These are phyloP conservation scores for Dryoscopus gambensis DNA, from an alignment of 2,113 vertebrate genomes.

Conservation along the genomic window DNA sequence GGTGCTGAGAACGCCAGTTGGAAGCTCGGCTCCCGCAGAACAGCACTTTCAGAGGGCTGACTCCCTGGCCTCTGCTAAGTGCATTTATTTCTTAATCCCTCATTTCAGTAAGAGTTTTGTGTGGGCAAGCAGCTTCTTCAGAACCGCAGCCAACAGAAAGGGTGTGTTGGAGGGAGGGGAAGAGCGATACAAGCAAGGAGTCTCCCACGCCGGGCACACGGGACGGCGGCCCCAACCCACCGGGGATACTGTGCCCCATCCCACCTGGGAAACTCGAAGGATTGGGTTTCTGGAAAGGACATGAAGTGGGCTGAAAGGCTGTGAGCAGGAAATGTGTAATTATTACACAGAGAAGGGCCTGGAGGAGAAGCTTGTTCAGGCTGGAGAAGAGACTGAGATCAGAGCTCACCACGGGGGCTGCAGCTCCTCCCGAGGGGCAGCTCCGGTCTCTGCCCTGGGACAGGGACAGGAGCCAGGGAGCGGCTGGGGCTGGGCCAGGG, in stretches of 20 bases:
- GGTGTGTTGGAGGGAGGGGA: conserved; percentile 38
- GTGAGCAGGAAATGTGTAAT: background rate
- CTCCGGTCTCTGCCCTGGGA: background rate
- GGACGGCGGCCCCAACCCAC: background rate
- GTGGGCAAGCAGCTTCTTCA: conserved; percentile 50
- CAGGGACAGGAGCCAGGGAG: background rate
- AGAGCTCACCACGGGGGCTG: background rate
- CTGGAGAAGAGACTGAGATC: background rate
- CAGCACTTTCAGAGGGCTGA: background rate
- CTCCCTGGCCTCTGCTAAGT: background rate
- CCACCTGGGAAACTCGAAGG: background rate
- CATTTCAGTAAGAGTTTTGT: conserved; percentile 40
- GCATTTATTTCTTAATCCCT: conserved; percentile 7
- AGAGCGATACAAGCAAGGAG: background rate
- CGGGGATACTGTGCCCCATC: background rate
- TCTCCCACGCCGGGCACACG: background rate
- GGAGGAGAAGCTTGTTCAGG: background rate
- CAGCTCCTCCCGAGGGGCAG: background rate
- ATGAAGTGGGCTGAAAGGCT: background rate
- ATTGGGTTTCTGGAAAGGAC: background rate
- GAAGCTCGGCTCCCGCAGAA: background rate
- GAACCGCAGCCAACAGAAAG: conserved; percentile 47
- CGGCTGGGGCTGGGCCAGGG: background rate
- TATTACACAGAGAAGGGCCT: background rate
- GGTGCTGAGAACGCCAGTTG: background rate